Evolutionary conservation across 2,888 invertebrate genomes (phyloP).

Genomic region (Plutella xylostella): DNA sequence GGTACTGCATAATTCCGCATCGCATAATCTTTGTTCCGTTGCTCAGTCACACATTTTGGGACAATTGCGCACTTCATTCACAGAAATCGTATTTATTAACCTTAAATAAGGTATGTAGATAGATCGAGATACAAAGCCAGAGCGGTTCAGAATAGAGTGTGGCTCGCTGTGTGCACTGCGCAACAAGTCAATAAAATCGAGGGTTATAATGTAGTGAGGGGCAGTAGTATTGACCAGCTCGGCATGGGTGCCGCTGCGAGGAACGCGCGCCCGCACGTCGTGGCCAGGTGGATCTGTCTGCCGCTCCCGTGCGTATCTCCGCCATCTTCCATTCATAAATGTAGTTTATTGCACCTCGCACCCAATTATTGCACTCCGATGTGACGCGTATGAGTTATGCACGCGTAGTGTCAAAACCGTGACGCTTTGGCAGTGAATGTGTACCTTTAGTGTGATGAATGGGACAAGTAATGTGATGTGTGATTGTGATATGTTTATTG

Average conservation of each 20-base stretch:
- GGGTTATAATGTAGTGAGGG: slow-evolving; percentile 28
- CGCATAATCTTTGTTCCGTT: too few species aligned
- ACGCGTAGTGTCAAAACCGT: background rate
- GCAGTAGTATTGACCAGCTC: slow-evolving; percentile 45
- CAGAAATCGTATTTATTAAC: too few species aligned
- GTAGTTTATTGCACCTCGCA: too few species aligned
- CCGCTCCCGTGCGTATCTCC: slow-evolving; percentile 51
- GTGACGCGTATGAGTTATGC: too few species aligned
- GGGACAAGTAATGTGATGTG: background rate
- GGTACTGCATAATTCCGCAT: too few species aligned
- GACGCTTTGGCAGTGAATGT: background rate
- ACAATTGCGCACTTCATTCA: too few species aligned
- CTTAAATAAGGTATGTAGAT: too few species aligned
- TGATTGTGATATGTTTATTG: background rate
- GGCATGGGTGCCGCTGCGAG: slow-evolving; percentile 64
- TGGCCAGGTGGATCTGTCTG: slow-evolving; percentile 61
- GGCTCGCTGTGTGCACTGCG: slow-evolving; percentile 37
- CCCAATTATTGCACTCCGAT: too few species aligned
- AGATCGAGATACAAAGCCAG: too few species aligned
- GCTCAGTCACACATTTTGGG: too few species aligned
- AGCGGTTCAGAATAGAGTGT: slow-evolving; percentile 39
- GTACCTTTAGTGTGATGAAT: too few species aligned
- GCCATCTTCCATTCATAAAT: too few species aligned
- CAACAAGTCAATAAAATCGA: slow-evolving; percentile 58
- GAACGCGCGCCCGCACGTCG: slow-evolving; percentile 62